Conservation (phyloP, 2,797 vertebrate species). For the Mormyrus proboscirostris region DNA sequence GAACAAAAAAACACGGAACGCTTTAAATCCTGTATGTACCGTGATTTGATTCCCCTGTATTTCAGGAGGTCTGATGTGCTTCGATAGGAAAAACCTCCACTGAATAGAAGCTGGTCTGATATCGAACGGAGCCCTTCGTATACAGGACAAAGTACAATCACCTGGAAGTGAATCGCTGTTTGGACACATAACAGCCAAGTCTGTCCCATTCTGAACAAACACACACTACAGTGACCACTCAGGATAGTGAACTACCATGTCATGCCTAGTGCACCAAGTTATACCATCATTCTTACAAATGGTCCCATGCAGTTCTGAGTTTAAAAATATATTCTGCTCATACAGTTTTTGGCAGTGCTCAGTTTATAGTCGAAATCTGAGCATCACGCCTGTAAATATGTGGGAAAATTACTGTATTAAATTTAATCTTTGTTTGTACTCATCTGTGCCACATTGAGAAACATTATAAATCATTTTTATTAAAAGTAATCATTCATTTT, state of each 20-base stretch:
- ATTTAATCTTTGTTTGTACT: background rate
- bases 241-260: background rate
- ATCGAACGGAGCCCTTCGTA: background rate
- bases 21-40: background rate
- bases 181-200: background rate
- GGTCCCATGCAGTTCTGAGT: background rate
- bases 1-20: background rate
- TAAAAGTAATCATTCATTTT: background rate
- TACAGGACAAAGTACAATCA: background rate
- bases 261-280: background rate
- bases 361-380: background rate
- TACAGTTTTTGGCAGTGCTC: background rate
- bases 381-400: background rate
- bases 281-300: background rate
- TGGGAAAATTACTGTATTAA: background rate
- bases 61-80: background rate
- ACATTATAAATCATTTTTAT: slow-evolving; percentile 8
- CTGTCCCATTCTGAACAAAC: background rate
- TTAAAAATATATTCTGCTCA: background rate
- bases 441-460: background rate
- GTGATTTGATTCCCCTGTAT: background rate
- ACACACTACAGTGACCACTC: background rate
- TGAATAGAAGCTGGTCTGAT: background rate
- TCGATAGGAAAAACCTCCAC: background rate
- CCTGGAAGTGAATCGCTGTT: background rate